Evolutionary conservation across 2,888 invertebrate species (phyloP).

Genomic region (Petrophora chlorosata): DNA sequence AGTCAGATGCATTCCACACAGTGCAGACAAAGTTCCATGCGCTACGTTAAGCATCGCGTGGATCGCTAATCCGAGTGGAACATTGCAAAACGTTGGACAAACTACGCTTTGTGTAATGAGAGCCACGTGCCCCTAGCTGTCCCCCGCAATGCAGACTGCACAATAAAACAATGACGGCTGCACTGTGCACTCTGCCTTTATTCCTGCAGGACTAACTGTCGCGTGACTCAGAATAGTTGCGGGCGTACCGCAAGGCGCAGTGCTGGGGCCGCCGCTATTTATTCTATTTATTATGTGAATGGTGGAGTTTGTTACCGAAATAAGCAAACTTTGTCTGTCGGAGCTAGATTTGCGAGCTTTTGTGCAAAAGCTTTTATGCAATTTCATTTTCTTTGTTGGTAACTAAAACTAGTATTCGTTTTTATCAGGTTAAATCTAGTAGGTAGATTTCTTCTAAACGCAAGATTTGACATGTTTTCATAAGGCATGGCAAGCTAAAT

Average conservation of each 20-base stretch:
- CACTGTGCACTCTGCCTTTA: slow-evolving; percentile 75
- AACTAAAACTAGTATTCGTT: too few relatives aligned
- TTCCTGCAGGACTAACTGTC: slow-evolving; percentile 75
- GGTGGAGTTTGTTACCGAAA: slow-evolving; percentile 51
- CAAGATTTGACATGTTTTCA: too few relatives aligned
- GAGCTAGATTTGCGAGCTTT: background rate
- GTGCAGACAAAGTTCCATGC: slow-evolving; percentile 69
- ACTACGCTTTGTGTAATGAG: slow-evolving; percentile 83
- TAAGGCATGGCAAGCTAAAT: too few relatives aligned
- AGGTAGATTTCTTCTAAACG: too few relatives aligned
- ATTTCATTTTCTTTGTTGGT: too few relatives aligned
- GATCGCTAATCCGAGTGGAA: slow-evolving; percentile 75
- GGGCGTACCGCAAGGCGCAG: slow-evolving; percentile 63
- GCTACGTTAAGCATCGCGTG: slow-evolving; percentile 71
- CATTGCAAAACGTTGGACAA: slow-evolving; percentile 80
- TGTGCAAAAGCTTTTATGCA: background rate
- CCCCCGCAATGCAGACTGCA: slow-evolving; percentile 82
- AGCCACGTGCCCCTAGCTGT: slow-evolving; percentile 82
- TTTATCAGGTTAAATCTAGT: too few relatives aligned
- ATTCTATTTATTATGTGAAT: slow-evolving; percentile 56
- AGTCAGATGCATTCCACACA: slow-evolving; percentile 31
- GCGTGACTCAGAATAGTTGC: slow-evolving; percentile 74
- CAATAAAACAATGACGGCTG: slow-evolving; percentile 78
- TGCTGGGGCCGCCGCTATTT: slow-evolving; percentile 58
- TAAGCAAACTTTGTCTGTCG: slow-evolving; percentile 40